Percentiles rank a stretch among this genome's conserved stretches.
phyloP scores from a whole-genome alignment of 2,797 vertebrate species.

The Furcifer pardalis region DNA sequence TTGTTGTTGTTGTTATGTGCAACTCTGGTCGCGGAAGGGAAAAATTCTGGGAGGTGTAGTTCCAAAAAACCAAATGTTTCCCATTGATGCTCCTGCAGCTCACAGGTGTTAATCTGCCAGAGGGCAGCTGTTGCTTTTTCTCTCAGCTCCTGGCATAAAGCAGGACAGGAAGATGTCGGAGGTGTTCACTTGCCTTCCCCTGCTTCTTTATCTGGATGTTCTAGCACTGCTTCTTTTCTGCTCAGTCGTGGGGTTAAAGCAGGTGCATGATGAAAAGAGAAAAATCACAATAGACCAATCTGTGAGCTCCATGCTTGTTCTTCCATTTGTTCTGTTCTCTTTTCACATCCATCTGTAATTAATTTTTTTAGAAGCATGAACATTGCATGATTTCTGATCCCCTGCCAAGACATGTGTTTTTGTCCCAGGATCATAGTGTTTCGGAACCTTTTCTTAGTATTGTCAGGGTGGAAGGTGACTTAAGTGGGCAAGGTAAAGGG shows the following conservation, averaged over 20 bases:
- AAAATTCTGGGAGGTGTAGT: no score
- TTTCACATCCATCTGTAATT: background rate
- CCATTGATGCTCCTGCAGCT: background rate
- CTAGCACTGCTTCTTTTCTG: background rate
- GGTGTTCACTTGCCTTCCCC: background rate
- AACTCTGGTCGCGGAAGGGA: no score
- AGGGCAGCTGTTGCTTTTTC: background rate
- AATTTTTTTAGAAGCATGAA: background rate
- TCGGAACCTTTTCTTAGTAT: no score
- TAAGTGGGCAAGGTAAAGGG: no score
- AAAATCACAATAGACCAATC: background rate
- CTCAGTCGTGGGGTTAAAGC: background rate
- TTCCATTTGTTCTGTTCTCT: no score
- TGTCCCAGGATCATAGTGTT: no score
- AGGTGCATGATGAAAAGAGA: background rate
- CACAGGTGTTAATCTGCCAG: background rate
- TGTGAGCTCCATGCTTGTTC: background rate
- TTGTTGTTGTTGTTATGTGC: no score
- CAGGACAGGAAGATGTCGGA: background rate
- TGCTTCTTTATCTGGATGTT: background rate
- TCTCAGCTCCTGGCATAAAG: background rate
- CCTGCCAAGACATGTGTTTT: no score
- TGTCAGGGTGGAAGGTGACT: no score
- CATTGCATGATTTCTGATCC: background rate
- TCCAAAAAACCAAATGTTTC: no score